These are phyloP conservation scores for Ptilodon capucinus DNA, from an alignment of 2,888 invertebrate genomes.

Conservation along the genomic window DNA sequence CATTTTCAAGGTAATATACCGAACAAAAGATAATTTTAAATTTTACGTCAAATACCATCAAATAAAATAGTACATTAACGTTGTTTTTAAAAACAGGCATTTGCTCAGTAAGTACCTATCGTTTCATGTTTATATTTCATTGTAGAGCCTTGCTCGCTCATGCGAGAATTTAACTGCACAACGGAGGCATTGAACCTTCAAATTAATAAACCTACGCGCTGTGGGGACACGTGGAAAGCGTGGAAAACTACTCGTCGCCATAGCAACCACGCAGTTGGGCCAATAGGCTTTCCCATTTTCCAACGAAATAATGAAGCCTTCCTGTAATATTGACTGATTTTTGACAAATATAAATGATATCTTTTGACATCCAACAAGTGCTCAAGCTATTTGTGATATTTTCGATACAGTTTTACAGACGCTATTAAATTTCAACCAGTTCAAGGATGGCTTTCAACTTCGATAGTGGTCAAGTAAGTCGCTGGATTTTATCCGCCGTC, in stretches of 20 bases:
- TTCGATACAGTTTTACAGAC: constrained; percentile 38
- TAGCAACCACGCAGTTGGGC: constrained; percentile 67
- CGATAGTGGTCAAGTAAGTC: constrained; percentile 73
- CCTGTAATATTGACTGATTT: constrained; percentile 39
- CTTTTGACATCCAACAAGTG: constrained; percentile 23
- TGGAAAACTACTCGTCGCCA: constrained; percentile 42
- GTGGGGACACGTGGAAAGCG: constrained; percentile 26
- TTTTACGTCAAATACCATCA: not conserved
- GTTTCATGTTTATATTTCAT: not conserved
- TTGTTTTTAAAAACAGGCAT: constrained; percentile 1
- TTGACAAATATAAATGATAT: constrained; percentile 31
- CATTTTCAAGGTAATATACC: constrained; percentile 3
- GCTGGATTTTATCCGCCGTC: too few relatives aligned
- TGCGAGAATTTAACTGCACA: constrained; percentile 16
- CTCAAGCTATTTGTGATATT: constrained; percentile 48
- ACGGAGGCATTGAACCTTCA: constrained; percentile 16
- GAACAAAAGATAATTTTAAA: not conserved
- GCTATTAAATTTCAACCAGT: constrained; percentile 18
- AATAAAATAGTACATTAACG: not conserved
- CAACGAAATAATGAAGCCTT: constrained; percentile 36
- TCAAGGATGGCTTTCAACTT: constrained; percentile 68
- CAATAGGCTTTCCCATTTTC: constrained; percentile 66
- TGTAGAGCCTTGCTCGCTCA: constrained; percentile 3
- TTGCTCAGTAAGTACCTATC: constrained; percentile 1
- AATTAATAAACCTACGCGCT: constrained; percentile 18